These are phyloP conservation scores for Diploptera punctata DNA, from an alignment of 2,888 invertebrate species.

Conservation along the genomic window DNA sequence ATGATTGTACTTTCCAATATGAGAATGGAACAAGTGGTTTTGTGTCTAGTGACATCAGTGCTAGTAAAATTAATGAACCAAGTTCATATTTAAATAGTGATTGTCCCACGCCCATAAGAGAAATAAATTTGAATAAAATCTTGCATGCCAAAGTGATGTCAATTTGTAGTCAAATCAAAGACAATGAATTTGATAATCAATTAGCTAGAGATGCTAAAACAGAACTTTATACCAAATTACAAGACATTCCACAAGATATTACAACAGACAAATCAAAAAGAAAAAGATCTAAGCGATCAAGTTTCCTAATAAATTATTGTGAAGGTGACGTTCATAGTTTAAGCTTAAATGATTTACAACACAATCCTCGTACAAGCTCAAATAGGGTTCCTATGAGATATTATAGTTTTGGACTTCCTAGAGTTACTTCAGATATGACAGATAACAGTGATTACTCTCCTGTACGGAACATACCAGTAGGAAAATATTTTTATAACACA, in stretches of 20 bases:
- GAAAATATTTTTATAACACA: slow-evolving; percentile 65
- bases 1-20: neutral
- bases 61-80: slow-evolving; percentile 57
- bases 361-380: neutral
- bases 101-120: slow-evolving; percentile 77
- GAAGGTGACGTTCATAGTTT: slow-evolving; percentile 30
- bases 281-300: neutral
- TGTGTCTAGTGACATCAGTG: slow-evolving; percentile 43
- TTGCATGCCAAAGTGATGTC: slow-evolving; percentile 75
- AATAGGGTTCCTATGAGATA: slow-evolving; percentile 63
- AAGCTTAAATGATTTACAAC: slow-evolving; percentile 37
- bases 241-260: neutral
- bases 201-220: neutral
- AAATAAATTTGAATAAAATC: slow-evolving; percentile 62
- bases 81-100: slow-evolving; percentile 54
- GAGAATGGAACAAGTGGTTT: slow-evolving; percentile 48
- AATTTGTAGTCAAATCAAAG: slow-evolving; percentile 67
- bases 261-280: neutral
- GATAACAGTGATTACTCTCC: slow-evolving; percentile 45
- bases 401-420: slow-evolving; percentile 57
- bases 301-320: slow-evolving; percentile 15
- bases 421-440: slow-evolving; percentile 50
- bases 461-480: slow-evolving; percentile 1
- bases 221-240: neutral
- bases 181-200: slow-evolving; percentile 17